Percentiles rank a stretch among this genome's conserved stretches.
These are phyloP conservation scores for Drosophila pruinosa DNA, from an alignment of 1,140 invertebrate species.

Conservation along the genomic window DNA sequence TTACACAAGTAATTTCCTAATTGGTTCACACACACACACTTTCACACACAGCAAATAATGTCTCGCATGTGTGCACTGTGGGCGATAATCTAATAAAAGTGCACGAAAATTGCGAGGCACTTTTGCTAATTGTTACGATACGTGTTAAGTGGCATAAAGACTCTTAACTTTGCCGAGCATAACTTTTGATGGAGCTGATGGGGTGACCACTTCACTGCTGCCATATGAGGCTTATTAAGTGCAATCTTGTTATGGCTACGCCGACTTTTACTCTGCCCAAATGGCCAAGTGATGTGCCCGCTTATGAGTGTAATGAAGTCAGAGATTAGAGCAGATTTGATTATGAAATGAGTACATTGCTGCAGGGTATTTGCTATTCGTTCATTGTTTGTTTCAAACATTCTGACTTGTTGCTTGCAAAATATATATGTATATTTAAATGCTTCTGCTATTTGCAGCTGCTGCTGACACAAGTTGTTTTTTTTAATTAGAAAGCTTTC, in stretches of 20 bases:
- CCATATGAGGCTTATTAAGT: not conserved
- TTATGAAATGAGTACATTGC: too few relatives aligned
- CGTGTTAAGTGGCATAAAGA: conserved; percentile 37
- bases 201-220: not conserved
- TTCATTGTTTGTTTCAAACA: not conserved
- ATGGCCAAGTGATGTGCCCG: too few relatives aligned
- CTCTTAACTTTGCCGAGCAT: conserved; percentile 3
- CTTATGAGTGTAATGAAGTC: too few relatives aligned
- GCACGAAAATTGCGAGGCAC: conserved; percentile 58
- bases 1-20: conserved; percentile 72
- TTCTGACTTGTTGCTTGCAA: not conserved
- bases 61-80: conserved; percentile 33
- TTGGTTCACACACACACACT: conserved; percentile 42
- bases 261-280: too few relatives aligned
- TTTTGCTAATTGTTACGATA: conserved; percentile 60
- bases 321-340: not conserved
- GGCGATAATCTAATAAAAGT: conserved; percentile 44
- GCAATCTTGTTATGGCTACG: not conserved
- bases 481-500: conserved; percentile 13
- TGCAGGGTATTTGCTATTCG: not conserved
- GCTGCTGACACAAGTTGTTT: not conserved
- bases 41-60: conserved; percentile 24
- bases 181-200: not conserved
- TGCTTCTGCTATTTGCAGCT: not conserved
- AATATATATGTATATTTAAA: not conserved